Conservation (phyloP, 2,888 invertebrate species). For the Laspeyria flexula region DNA sequence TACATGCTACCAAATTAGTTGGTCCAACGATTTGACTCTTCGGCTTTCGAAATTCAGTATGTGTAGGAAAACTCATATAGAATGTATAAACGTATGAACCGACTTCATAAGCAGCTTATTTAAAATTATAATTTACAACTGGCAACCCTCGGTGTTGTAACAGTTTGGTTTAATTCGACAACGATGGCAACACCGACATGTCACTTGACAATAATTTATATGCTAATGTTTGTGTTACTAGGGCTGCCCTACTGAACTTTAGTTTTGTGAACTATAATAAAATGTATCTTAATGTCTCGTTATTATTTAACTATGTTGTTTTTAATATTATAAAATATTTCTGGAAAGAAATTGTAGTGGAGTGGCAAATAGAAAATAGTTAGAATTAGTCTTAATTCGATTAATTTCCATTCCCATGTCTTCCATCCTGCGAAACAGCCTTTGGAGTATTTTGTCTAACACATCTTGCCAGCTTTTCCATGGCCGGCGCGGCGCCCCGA, state of each 20-base stretch:
- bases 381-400: too few relatives aligned
- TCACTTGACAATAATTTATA: slow-evolving; percentile 43
- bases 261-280: too few relatives aligned
- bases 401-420: too few relatives aligned
- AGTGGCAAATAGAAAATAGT: too few relatives aligned
- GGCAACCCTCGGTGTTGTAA: slow-evolving; percentile 42
- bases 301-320: too few relatives aligned
- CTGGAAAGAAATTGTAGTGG: too few relatives aligned
- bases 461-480: too few relatives aligned
- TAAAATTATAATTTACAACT: slow-evolving; percentile 69
- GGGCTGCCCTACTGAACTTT: background rate
- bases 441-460: too few relatives aligned
- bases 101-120: slow-evolving; percentile 64
- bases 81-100: slow-evolving; percentile 59
- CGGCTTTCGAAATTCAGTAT: slow-evolving; percentile 44
- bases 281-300: too few relatives aligned
- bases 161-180: slow-evolving; percentile 41
- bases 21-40: slow-evolving; percentile 39
- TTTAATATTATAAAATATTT: too few relatives aligned
- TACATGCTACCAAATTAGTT: slow-evolving; percentile 32
- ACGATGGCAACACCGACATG: slow-evolving; percentile 38
- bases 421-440: too few relatives aligned
- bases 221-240: slow-evolving; percentile 31
- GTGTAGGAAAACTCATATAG: slow-evolving; percentile 57
- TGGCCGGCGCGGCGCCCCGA: too few relatives aligned